These are phyloP conservation scores for Paramormyrops kingsleyae DNA, from an alignment of 2,113 vertebrate species.

Conservation along the genomic window DNA sequence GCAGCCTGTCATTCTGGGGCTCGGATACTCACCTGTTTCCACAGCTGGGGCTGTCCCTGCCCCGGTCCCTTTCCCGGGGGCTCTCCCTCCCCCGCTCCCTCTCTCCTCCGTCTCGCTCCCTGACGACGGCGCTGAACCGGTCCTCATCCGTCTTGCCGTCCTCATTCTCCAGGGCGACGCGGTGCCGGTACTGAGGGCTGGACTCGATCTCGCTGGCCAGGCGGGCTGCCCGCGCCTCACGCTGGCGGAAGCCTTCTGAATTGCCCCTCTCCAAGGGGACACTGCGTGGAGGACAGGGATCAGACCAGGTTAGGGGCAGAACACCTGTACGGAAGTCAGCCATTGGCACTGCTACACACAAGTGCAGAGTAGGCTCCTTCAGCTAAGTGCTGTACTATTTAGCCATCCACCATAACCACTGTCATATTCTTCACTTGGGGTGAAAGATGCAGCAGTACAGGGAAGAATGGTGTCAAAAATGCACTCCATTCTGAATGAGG, in stretches of 20 bases:
- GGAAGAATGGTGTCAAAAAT: background rate
- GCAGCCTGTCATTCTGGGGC: background rate
- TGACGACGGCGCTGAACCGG: constrained; percentile 73
- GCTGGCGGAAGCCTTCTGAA: constrained; percentile 71
- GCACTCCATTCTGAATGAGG: background rate
- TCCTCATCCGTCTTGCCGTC: constrained; percentile 81
- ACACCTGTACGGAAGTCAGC: background rate
- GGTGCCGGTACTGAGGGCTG: constrained; percentile 75
- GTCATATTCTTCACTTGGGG: background rate
- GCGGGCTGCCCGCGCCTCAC: constrained; percentile 76
- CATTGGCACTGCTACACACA: background rate
- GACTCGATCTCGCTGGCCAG: constrained; percentile 83
- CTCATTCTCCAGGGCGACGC: constrained; percentile 77
- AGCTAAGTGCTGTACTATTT: background rate
- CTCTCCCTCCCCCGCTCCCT: constrained; percentile 38
- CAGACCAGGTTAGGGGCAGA: background rate
- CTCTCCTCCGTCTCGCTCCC: constrained; percentile 59
- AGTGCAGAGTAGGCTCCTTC: background rate
- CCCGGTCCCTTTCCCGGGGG: constrained; percentile 49
- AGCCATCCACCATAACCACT: background rate
- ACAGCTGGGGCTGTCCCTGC: constrained; percentile 48
- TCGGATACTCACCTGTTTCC: constrained; percentile 45
- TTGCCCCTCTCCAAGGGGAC: constrained; percentile 79
- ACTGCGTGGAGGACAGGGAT: constrained; percentile 39
- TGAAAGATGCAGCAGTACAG: background rate